Base-by-base conservation (phyloP, 2,888 invertebrate species). In the Orchestes rusci region DNA sequence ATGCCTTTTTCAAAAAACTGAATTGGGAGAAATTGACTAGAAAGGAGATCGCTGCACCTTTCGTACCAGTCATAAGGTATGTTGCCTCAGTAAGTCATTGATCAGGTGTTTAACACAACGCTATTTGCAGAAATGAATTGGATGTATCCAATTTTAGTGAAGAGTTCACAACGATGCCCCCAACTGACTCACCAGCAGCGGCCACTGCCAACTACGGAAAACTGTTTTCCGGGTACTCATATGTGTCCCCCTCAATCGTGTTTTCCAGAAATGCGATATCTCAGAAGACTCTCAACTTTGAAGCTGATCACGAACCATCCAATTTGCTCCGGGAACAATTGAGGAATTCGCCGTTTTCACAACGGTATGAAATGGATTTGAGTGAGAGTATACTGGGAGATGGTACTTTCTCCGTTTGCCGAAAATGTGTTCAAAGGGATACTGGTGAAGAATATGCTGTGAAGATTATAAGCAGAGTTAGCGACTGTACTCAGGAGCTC, bases 61-160 rank as follows among this genome's bases (percentile, higher is more conserved):
- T 95, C 71, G 82, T 85, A 54, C 97, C 96, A n/a, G 76, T 77
- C 44, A 83, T 96, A 49, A 68, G 72, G 68, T 68, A 59, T 54
- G 54, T 19, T n/a, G n/a, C n/a, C n/a, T n/a, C n/a, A n/a, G n/a
- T n/a, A n/a, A n/a, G n/a, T n/a, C n/a, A n/a, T n/a, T n/a, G n/a
- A n/a, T n/a, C n/a, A n/a, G n/a, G n/a, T n/a, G n/a, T n/a, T n/a
- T n/a, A n/a, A n/a, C n/a, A n/a, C n/a, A n/a, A n/a, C n/a, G n/a
- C 13, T n/a, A 48, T 32, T 60, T 60, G 12, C 40, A 73, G 74
- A 53, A 78, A 84, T 67, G 92, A 93, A 66, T 74, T 91, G 50
- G 96, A 97, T 70, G 91, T 92, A 10, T 89, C 90, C 62, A 95
- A 97, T 74, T 97, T 97, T 69, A 88, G 94, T 32, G 90, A 90